phyloP scores from a whole-genome alignment of 2,888 invertebrate species.

The Drosophila siamana region DNA sequence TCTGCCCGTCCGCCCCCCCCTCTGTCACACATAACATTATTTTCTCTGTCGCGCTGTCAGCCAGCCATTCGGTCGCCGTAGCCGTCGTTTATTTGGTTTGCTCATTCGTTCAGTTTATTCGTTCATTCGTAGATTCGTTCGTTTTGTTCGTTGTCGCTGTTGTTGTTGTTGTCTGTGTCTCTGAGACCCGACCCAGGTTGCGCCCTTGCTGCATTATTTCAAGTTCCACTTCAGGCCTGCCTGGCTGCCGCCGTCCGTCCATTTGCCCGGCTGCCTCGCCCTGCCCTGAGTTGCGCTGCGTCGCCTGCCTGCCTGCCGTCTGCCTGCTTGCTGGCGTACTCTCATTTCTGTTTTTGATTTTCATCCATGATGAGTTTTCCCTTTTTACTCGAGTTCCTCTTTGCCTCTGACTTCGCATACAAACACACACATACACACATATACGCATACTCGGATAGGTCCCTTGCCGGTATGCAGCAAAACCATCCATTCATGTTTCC shows the following conservation, averaged over 20 bases:
- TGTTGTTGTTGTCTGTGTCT: slow-evolving; percentile 37
- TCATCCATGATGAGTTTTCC: slow-evolving; percentile 81
- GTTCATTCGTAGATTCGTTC: slow-evolving; percentile 25
- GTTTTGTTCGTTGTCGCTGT: slow-evolving; percentile 22
- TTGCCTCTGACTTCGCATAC: slow-evolving; percentile 40
- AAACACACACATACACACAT: slow-evolving; percentile 30
- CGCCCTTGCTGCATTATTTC: slow-evolving; percentile 75
- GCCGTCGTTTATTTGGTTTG: slow-evolving; percentile 26
- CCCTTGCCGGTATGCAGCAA: slow-evolving; percentile 59
- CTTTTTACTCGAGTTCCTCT: slow-evolving; percentile 65
- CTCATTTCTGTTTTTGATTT: slow-evolving; percentile 76
- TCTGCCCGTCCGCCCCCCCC: slow-evolving; percentile 7
- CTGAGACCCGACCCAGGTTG: slow-evolving; percentile 50
- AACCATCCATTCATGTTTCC: slow-evolving; percentile 82
- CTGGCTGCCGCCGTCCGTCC: slow-evolving; percentile 23
- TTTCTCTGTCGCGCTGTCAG: slow-evolving; percentile 42
- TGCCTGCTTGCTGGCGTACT: slow-evolving; percentile 30
- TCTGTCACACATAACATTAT: slow-evolving; percentile 30
- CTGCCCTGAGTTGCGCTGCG: slow-evolving; percentile 29
- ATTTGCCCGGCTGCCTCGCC: slow-evolving; percentile 8
- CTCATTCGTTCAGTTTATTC: slow-evolving; percentile 25
- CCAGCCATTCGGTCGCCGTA: slow-evolving; percentile 34
- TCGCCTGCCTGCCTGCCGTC: slow-evolving; percentile 36
- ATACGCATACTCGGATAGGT: slow-evolving; percentile 37
- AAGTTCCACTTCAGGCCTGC: slow-evolving; percentile 74